phyloP scores from a whole-genome alignment of 2,113 vertebrate genomes.

The Hippoglossus stenolepis region DNA sequence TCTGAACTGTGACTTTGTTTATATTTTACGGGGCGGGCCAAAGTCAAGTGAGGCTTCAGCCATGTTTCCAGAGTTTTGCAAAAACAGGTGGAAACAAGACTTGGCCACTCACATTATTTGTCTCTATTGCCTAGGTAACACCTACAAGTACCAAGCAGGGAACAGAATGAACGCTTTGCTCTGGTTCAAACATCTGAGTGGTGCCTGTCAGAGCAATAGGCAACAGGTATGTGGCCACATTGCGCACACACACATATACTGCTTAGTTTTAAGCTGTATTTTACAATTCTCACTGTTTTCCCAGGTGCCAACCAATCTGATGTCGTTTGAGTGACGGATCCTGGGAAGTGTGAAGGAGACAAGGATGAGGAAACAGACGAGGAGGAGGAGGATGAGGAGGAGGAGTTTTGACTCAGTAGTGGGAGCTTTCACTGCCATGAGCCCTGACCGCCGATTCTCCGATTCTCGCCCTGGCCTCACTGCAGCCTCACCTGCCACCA shows the following conservation, averaged over 20 bases:
- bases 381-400: slow-evolving; percentile 39
- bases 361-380: slow-evolving; percentile 49
- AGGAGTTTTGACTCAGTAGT: slow-evolving; percentile 65
- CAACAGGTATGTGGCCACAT: slow-evolving; percentile 87
- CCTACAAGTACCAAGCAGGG: slow-evolving; percentile 98
- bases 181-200: slow-evolving; percentile 98
- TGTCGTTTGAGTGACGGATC: slow-evolving; percentile 93
- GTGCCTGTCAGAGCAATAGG: slow-evolving; percentile 96
- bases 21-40: neutral
- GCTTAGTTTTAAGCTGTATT: neutral
- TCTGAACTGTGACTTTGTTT: slow-evolving; percentile 28
- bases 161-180: slow-evolving; percentile 93
- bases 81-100: slow-evolving; percentile 31
- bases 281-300: slow-evolving; percentile 15
- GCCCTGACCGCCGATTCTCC: slow-evolving; percentile 63
- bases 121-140: slow-evolving; percentile 88
- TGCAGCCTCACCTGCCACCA: slow-evolving; percentile 86
- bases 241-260: neutral
- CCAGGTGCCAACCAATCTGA: slow-evolving; percentile 97
- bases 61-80: slow-evolving; percentile 34
- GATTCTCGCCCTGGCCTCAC: slow-evolving; percentile 71
- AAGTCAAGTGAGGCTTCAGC: slow-evolving; percentile 35
- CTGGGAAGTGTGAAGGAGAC: slow-evolving; percentile 58
- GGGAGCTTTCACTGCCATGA: slow-evolving; percentile 86
- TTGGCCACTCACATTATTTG: slow-evolving; percentile 47